Percentiles rank a stretch among this genome's conserved stretches.
Conservation (phyloP, 2,888 invertebrate genomes). For the Trichogramma evanescens region DNA sequence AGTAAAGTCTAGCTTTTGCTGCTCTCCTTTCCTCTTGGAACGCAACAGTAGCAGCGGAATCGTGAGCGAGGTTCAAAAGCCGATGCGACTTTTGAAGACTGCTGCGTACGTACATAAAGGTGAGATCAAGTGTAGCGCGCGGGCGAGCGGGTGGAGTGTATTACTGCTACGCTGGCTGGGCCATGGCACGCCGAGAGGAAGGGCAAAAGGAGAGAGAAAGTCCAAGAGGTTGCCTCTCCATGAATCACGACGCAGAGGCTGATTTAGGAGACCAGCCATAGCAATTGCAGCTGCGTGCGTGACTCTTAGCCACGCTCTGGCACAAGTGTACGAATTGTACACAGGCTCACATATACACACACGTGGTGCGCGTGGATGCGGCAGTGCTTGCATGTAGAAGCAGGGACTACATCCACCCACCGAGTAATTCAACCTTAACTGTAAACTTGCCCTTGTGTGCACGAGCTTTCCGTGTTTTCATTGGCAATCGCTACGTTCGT, state of each 20-base stretch:
- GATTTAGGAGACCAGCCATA: constrained; percentile 43
- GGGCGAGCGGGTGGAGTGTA: constrained; percentile 10
- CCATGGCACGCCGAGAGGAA: constrained; percentile 12
- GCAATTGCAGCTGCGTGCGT: constrained; percentile 36
- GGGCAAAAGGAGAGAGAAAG: constrained; percentile 21
- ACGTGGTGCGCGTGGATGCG: constrained; percentile 32
- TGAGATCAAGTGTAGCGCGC: constrained; percentile 16
- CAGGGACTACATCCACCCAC: no score
- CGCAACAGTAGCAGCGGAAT: constrained; percentile 32
- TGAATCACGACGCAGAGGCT: constrained; percentile 47
- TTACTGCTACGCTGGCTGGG: constrained; percentile 4
- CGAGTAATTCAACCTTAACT: background rate
- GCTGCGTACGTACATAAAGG: constrained; percentile 24
- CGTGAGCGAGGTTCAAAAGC: constrained; percentile 14
- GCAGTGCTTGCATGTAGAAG: background rate
- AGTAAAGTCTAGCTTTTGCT: constrained; percentile 11
- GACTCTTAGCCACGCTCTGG: constrained; percentile 9
- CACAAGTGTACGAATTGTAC: constrained; percentile 25
- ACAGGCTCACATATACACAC: constrained; percentile 39
- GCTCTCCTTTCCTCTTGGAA: background rate
- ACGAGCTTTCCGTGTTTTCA: no score
- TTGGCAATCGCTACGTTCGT: no score
- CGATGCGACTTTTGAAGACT: constrained; percentile 21
- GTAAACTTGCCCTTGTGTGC: constrained; percentile 10
- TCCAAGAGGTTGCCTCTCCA: constrained; percentile 44